phyloP scores from a whole-genome alignment of 1,140 invertebrate species.

The Brachionus rubens region DNA sequence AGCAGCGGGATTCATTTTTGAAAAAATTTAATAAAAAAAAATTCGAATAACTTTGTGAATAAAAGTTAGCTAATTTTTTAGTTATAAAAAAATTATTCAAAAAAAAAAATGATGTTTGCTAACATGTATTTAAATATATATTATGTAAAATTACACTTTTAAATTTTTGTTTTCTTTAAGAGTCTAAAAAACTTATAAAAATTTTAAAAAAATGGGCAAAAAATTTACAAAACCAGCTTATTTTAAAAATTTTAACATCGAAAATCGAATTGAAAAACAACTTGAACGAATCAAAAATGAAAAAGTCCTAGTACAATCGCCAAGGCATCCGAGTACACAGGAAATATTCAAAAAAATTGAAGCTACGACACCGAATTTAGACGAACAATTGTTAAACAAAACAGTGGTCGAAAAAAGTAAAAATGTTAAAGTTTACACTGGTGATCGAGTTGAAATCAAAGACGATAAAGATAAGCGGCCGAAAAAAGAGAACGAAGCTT shows the following conservation, averaged over 20 bases:
- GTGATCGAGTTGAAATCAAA: not conserved
- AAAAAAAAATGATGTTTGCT: too few relatives aligned
- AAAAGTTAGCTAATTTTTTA: not conserved
- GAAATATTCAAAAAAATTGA: conserved; percentile 23
- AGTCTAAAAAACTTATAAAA: not conserved
- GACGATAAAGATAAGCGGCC: conserved; percentile 21
- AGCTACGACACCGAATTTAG: not conserved
- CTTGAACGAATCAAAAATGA: conserved; percentile 8
- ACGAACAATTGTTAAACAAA: not conserved
- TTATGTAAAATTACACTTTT: conserved; percentile 30
- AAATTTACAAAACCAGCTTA: not conserved
- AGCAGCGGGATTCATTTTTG: conserved; percentile 55
- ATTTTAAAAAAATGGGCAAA: conserved; percentile 1
- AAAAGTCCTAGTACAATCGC: not conserved
- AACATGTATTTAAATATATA: too few relatives aligned
- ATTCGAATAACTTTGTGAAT: not conserved
- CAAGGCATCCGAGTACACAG: conserved; percentile 20
- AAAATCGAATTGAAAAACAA: not conserved
- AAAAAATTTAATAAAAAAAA: not conserved
- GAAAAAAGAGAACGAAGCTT: conserved; percentile 31
- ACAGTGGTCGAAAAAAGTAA: conserved; percentile 8
- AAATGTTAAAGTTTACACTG: conserved; percentile 2
- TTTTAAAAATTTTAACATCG: conserved; percentile 12
- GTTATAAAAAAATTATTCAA: too few relatives aligned
- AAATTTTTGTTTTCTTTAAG: not conserved